phyloP scores from a whole-genome alignment of 2,888 invertebrate species.

The Sicus ferrugineus region DNA sequence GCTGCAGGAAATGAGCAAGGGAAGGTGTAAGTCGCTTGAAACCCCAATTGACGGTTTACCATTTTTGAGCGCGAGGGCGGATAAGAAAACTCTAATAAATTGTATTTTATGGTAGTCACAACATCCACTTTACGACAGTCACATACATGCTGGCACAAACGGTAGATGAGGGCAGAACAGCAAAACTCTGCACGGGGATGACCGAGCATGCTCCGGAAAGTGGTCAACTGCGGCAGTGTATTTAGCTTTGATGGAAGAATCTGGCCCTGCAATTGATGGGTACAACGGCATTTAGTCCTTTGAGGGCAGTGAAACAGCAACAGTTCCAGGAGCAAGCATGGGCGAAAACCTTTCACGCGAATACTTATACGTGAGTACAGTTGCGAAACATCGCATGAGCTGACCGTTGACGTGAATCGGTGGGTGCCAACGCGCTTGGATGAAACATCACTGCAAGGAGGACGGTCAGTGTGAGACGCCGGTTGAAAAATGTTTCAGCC shows the following conservation, averaged over 20 bases:
- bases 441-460: too few species aligned
- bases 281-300: too few species aligned
- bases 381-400: too few species aligned
- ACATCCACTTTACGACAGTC: slow-evolving; percentile 7
- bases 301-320: too few species aligned
- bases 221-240: slow-evolving; percentile 35
- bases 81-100: slow-evolving; percentile 30
- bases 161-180: not conserved
- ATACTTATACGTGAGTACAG: too few species aligned
- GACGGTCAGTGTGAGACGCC: too few species aligned
- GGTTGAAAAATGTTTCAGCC: too few species aligned
- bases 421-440: too few species aligned
- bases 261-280: not conserved
- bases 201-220: slow-evolving; percentile 36
- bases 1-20: not conserved
- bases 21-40: slow-evolving; percentile 21
- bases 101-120: slow-evolving; percentile 26
- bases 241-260: slow-evolving; percentile 7
- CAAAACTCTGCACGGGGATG: slow-evolving; percentile 29
- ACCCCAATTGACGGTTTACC: slow-evolving; percentile 23
- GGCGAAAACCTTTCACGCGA: too few species aligned
- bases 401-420: too few species aligned
- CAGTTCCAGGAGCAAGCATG: too few species aligned
- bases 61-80: slow-evolving; percentile 12
- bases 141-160: not conserved